Percentiles rank a stretch among this genome's conserved stretches.
Evolutionary conservation across 2,888 invertebrate species (phyloP).

Genomic region (Poecilus cupreus): DNA sequence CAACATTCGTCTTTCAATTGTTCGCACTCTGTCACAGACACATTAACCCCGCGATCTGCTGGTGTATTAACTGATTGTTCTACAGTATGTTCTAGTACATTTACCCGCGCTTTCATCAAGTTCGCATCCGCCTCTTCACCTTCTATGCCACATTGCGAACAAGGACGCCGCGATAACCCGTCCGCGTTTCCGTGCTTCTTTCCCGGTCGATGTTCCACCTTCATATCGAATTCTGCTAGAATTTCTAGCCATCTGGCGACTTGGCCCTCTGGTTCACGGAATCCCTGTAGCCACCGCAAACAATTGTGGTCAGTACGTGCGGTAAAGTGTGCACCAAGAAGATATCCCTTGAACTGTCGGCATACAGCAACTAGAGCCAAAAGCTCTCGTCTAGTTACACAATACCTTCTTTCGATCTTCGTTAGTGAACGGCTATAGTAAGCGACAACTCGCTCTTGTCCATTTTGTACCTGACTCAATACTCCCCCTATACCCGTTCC

Average conservation of each 20-base stretch:
- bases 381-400: slow-evolving; percentile 20
- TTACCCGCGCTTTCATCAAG: too few relatives aligned
- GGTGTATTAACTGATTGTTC: too few relatives aligned
- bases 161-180: slow-evolving; percentile 4
- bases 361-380: slow-evolving; percentile 3
- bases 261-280: slow-evolving; percentile 42
- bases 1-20: too few relatives aligned
- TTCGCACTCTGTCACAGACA: too few relatives aligned
- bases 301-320: slow-evolving; percentile 25
- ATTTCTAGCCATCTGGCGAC: slow-evolving; percentile 44
- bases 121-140: not conserved
- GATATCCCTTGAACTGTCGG: slow-evolving; percentile 32
- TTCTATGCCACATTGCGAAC: slow-evolving; percentile 1
- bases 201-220: slow-evolving; percentile 11
- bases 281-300: not conserved
- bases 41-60: too few relatives aligned
- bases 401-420: slow-evolving; percentile 1
- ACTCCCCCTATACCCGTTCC: too few relatives aligned
- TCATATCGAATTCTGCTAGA: slow-evolving; percentile 12
- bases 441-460: too few relatives aligned
- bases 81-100: too few relatives aligned
- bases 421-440: too few relatives aligned
- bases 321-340: not conserved
- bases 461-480: too few relatives aligned
- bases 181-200: slow-evolving; percentile 26